Percentiles rank a stretch among this genome's conserved stretches.
Conservation (phyloP, 2,888 invertebrate genomes). For the Drosophila monieri region DNA sequence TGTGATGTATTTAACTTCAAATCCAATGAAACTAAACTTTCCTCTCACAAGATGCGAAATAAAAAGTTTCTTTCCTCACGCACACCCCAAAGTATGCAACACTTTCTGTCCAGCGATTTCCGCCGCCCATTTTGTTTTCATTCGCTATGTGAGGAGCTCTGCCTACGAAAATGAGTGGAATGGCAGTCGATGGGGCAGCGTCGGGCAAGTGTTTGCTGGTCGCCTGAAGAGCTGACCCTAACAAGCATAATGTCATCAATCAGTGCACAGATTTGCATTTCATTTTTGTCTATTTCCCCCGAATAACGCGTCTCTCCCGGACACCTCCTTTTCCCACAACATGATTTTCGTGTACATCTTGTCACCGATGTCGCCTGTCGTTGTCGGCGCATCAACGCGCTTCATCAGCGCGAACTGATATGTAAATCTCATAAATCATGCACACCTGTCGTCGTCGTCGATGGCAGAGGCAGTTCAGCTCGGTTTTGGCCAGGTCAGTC, state of each 20-base stretch:
- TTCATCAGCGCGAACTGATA: conserved; percentile 76
- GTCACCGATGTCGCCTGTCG: conserved; percentile 52
- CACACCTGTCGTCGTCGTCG: conserved; percentile 80
- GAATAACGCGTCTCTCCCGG: background rate
- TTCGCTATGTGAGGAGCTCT: conserved; percentile 11
- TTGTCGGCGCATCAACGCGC: conserved; percentile 77
- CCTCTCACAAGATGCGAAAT: no score
- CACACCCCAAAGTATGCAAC: conserved; percentile 18
- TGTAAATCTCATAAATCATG: conserved; percentile 83
- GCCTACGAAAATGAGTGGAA: background rate
- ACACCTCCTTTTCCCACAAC: background rate
- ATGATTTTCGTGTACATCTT: conserved; percentile 19
- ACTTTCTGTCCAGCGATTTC: background rate
- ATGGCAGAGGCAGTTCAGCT: conserved; percentile 52
- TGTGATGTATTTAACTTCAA: background rate
- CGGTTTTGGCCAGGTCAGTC: conserved; percentile 35
- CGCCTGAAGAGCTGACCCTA: conserved; percentile 20
- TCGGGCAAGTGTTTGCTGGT: conserved; percentile 11
- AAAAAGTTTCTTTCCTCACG: background rate
- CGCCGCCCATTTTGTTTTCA: conserved; percentile 8
- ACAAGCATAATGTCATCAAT: conserved; percentile 69
- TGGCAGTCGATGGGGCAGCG: background rate
- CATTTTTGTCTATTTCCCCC: conserved; percentile 50
- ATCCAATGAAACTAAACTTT: conserved; percentile 3
- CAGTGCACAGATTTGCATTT: conserved; percentile 72